Conservation (phyloP, 2,797 vertebrate species). For the Delichon dasypus region DNA sequence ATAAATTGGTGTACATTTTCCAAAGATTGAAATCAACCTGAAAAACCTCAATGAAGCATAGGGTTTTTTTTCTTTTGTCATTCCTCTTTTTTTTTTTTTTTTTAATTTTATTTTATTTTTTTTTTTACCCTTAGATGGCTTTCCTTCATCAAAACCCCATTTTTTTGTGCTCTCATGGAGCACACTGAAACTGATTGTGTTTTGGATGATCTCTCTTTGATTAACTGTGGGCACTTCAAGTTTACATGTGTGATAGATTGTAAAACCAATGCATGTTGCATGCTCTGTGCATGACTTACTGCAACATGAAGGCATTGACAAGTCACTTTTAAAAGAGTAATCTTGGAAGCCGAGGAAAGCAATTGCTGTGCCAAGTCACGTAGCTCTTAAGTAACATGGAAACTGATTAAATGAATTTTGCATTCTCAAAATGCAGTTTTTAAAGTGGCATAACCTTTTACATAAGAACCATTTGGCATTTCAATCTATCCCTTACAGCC, state of each 20-base stretch:
- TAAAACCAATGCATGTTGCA: not conserved
- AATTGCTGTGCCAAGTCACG: not conserved
- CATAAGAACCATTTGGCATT: not conserved
- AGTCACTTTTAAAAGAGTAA: not conserved
- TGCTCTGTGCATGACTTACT: not conserved
- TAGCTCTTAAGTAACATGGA: not conserved
- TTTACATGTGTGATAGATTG: not conserved
- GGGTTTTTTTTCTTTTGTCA: not conserved
- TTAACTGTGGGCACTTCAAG: not conserved
- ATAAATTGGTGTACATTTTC: not conserved
- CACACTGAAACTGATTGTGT: not conserved
- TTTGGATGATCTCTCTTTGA: not conserved
- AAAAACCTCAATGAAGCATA: not conserved
- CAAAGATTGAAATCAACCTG: not conserved
- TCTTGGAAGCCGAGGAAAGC: not conserved
- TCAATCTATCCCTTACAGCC: not conserved
- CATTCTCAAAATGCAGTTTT: not conserved
- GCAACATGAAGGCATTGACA: not conserved
- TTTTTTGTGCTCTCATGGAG: not conserved
- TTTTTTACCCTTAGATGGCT: accelerated
- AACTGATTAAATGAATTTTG: not conserved
- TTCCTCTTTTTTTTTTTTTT: accelerated
- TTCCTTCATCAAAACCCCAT: not conserved
- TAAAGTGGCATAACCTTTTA: not conserved
- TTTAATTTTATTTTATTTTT: not conserved